Percentiles rank a stretch among this genome's conserved stretches.
These are phyloP conservation scores for Phengaris alcon DNA, from an alignment of 2,888 invertebrate genomes.

Conservation along the genomic window DNA sequence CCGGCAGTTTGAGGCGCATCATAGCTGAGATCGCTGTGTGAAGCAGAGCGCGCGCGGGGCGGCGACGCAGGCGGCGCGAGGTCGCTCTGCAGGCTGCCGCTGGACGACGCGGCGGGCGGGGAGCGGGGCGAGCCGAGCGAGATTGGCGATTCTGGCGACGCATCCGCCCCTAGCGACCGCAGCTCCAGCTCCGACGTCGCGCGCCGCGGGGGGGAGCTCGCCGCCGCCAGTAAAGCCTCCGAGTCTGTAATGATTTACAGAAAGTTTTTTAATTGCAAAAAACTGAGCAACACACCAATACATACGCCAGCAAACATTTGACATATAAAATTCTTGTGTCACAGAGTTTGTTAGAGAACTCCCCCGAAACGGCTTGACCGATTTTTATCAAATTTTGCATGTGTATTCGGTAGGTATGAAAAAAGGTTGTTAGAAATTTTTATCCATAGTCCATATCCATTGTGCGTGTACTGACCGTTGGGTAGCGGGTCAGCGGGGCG, in stretches of 20 bases:
- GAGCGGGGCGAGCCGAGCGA: conserved; percentile 32
- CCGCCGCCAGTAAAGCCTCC: conserved; percentile 49
- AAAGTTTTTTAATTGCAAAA: too few species aligned
- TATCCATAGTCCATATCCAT: too few species aligned
- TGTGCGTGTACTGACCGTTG: conserved; percentile 48
- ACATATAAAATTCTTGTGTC: too few species aligned
- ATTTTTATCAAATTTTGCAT: too few species aligned
- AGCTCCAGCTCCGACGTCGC: conserved; percentile 60
- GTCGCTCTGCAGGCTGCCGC: conserved; percentile 43
- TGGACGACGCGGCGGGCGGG: conserved; percentile 39
- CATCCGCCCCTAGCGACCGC: conserved; percentile 41
- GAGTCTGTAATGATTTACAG: conserved; percentile 51
- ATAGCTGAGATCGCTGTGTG: background rate
- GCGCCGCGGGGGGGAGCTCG: conserved; percentile 44
- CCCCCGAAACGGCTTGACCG: too few species aligned
- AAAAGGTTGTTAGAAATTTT: too few species aligned
- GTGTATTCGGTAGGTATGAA: too few species aligned
- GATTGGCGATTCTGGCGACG: conserved; percentile 33
- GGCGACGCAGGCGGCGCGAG: conserved; percentile 35
- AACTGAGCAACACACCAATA: too few species aligned
- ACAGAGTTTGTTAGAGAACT: too few species aligned
- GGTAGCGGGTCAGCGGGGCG: conserved; percentile 67
- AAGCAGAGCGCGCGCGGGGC: conserved; percentile 24
- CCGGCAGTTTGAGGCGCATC: background rate
- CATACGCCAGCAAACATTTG: too few species aligned